phyloP scores from a whole-genome alignment of 2,797 vertebrate genomes.

The Gymnopithys bicolor region DNA sequence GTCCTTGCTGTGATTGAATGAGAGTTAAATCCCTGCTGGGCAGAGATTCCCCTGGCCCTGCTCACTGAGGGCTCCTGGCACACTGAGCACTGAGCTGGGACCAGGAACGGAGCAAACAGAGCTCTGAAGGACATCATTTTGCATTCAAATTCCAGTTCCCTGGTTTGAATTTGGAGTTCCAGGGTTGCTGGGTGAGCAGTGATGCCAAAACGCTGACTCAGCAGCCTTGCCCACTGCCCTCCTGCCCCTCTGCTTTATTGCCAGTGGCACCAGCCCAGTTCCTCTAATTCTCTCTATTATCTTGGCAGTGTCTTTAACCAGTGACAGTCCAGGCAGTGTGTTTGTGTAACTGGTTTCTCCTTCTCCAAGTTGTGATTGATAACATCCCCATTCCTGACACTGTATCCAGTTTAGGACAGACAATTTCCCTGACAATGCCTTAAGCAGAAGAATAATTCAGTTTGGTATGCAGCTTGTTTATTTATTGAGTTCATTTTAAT shows the following conservation, averaged over 20 bases:
- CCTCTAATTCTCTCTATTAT: background rate
- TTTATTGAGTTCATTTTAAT: background rate
- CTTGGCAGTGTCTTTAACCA: background rate
- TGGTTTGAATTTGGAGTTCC: background rate
- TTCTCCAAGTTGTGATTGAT: background rate
- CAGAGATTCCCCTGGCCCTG: background rate
- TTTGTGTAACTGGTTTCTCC: background rate
- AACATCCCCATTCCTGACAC: background rate
- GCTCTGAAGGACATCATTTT: background rate
- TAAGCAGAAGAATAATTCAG: background rate
- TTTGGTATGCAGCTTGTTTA: background rate
- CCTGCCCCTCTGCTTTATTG: background rate
- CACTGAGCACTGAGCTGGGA: background rate
- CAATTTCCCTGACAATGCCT: background rate
- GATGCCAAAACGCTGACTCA: background rate
- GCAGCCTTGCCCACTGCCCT: background rate
- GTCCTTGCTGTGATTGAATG: rapidly evolving
- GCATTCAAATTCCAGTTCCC: background rate
- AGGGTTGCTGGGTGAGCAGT: background rate
- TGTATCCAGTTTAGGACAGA: background rate
- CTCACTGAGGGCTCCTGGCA: background rate
- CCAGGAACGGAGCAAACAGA: rapidly evolving
- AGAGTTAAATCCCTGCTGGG: background rate
- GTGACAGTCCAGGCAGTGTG: background rate
- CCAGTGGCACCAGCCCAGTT: background rate